Conservation (phyloP, 2,113 vertebrate species). For the Halichoeres trimaculatus region DNA sequence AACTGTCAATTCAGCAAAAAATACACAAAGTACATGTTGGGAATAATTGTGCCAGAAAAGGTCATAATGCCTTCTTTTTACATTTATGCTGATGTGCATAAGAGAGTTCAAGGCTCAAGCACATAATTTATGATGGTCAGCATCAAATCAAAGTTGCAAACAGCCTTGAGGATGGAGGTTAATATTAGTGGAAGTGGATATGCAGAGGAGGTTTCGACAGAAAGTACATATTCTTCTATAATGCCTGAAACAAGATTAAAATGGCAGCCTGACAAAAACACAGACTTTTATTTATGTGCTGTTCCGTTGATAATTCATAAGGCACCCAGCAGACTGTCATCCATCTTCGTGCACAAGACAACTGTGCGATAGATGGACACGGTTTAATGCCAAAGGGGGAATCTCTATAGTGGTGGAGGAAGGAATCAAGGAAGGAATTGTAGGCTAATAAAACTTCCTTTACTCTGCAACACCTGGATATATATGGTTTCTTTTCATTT, state of each 20-base stretch:
- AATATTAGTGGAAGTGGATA: constrained; percentile 47
- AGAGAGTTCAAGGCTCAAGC: constrained; percentile 43
- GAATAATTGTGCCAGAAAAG: not conserved
- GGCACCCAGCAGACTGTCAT: constrained; percentile 48
- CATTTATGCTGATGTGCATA: constrained; percentile 1
- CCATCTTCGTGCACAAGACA: constrained; percentile 50
- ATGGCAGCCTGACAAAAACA: constrained; percentile 49
- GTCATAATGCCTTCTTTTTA: constrained; percentile 10
- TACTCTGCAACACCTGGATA: constrained; percentile 76
- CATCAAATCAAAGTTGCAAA: constrained; percentile 55
- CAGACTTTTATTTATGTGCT: constrained; percentile 51
- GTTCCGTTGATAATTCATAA: constrained; percentile 65
- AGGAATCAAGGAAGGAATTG: constrained; percentile 61
- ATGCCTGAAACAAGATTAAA: constrained; percentile 57
- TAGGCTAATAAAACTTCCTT: constrained; percentile 69
- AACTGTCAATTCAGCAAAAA: not conserved
- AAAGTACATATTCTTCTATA: constrained; percentile 45
- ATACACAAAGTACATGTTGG: not conserved
- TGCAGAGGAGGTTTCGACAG: constrained; percentile 18
- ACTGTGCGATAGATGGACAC: constrained; percentile 55
- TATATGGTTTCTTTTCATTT: constrained; percentile 78
- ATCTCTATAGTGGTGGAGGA: constrained; percentile 36
- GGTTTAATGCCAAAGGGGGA: constrained; percentile 37
- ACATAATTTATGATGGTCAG: constrained; percentile 50
- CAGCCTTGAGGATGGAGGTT: constrained; percentile 69